These are phyloP conservation scores for Poeciliopsis turrubarensis DNA, from an alignment of 2,113 vertebrate genomes.

Conservation along the genomic window DNA sequence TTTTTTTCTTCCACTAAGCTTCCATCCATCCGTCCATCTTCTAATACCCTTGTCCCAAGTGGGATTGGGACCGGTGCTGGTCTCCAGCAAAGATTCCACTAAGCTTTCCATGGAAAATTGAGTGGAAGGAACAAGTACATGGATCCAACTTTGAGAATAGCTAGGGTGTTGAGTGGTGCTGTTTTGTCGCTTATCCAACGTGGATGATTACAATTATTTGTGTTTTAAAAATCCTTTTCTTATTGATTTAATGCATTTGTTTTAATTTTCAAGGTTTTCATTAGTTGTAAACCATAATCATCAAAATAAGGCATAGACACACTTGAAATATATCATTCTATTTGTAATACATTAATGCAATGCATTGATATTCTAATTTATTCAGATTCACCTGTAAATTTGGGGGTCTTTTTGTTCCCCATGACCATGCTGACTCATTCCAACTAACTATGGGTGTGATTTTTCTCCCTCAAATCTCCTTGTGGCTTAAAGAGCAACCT, in stretches of 20 bases:
- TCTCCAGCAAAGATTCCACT: background rate
- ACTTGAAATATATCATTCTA: background rate
- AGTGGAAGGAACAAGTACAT: background rate
- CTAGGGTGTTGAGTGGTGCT: background rate
- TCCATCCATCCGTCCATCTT: background rate
- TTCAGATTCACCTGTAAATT: background rate
- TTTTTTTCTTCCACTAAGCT: background rate
- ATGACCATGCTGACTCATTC: constrained; percentile 27
- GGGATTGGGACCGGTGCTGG: too few species aligned
- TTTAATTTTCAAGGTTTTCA: background rate
- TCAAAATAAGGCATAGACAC: background rate
- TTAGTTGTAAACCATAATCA: background rate
- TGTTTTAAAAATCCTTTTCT: background rate
- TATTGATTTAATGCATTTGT: too few species aligned
- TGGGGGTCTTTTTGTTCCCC: constrained; percentile 17
- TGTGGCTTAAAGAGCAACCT: constrained; percentile 92
- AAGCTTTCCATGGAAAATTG: background rate
- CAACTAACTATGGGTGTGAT: constrained; percentile 77
- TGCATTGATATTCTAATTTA: background rate
- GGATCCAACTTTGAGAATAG: background rate
- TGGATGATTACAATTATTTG: background rate
- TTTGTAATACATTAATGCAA: background rate
- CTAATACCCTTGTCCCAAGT: too few species aligned
- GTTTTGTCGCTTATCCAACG: background rate
- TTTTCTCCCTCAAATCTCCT: constrained; percentile 77